phyloP scores from a whole-genome alignment of 2,888 invertebrate species.

The Spisula subtruncata region DNA sequence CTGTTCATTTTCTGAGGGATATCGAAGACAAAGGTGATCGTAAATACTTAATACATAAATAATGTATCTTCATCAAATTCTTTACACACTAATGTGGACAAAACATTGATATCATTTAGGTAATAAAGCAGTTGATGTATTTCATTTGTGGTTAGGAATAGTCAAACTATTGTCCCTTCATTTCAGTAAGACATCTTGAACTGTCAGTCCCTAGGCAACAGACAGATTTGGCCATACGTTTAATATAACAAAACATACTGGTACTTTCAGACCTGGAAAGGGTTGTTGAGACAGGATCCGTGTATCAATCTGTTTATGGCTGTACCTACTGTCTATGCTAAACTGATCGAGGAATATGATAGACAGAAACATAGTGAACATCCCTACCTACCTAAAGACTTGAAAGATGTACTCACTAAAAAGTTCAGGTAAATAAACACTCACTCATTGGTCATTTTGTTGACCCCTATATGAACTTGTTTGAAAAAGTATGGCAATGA shows the following conservation, averaged over 20 bases:
- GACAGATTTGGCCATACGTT: no score
- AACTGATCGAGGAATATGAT: conserved; percentile 92
- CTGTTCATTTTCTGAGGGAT: no score
- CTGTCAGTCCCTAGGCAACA: no score
- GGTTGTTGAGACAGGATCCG: conserved; percentile 87
- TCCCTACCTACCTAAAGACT: conserved; percentile 90
- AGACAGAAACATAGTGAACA: conserved; percentile 64
- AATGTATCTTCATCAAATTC: no score
- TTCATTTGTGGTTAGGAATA: no score
- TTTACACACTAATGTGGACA: no score
- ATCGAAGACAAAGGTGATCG: no score
- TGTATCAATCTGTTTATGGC: conserved; percentile 94
- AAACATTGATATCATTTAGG: not conserved
- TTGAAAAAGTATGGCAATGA: not conserved
- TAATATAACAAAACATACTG: no score
- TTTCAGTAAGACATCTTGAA: no score
- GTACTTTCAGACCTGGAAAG: conserved; percentile 85
- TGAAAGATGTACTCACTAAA: conserved; percentile 85
- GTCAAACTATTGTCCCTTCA: no score
- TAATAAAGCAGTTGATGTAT: no score
- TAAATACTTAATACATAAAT: no score
- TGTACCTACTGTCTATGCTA: conserved; percentile 96
- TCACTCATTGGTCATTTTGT: not conserved
- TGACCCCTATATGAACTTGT: not conserved
- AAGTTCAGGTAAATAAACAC: conserved; percentile 88